phyloP scores from a whole-genome alignment of 2,797 vertebrate species.

The Spinus pinus region DNA sequence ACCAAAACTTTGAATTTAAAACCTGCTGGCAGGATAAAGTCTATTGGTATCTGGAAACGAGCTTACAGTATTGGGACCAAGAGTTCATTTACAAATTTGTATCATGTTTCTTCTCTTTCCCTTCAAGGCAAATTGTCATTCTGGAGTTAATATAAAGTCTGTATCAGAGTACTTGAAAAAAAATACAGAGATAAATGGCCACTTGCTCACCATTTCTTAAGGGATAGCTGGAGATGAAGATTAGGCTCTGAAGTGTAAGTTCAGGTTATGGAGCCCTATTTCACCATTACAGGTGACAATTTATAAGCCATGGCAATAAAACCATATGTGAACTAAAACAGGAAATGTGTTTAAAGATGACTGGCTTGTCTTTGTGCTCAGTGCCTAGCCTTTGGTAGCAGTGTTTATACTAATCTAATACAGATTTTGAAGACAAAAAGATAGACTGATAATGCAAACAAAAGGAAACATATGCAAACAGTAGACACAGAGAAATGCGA shows the following conservation, averaged over 20 bases:
- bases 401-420: constrained; percentile 39
- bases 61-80: constrained; percentile 35
- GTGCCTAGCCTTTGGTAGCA: constrained; percentile 10
- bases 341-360: constrained; percentile 45
- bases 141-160: constrained; percentile 49
- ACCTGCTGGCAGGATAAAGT: constrained; percentile 44
- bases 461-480: constrained; percentile 32
- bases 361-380: constrained; percentile 32
- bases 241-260: constrained; percentile 51
- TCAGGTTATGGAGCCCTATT: constrained; percentile 59
- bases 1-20: constrained; percentile 63
- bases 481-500: neutral
- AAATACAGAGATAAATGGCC: constrained; percentile 43
- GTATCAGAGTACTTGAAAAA: constrained; percentile 31
- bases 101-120: constrained; percentile 40
- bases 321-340: constrained; percentile 44
- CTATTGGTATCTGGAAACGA: constrained; percentile 56
- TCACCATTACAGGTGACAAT: constrained; percentile 65
- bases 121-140: constrained; percentile 49
- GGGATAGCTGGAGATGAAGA: constrained; percentile 51
- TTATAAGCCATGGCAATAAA: constrained; percentile 62
- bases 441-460: neutral
- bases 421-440: constrained; percentile 42
- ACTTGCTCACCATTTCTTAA: constrained; percentile 58
- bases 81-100: constrained; percentile 56